These are phyloP conservation scores for Onychorhynchus coronatus DNA, from an alignment of 2,113 vertebrate species.

Conservation along the genomic window DNA sequence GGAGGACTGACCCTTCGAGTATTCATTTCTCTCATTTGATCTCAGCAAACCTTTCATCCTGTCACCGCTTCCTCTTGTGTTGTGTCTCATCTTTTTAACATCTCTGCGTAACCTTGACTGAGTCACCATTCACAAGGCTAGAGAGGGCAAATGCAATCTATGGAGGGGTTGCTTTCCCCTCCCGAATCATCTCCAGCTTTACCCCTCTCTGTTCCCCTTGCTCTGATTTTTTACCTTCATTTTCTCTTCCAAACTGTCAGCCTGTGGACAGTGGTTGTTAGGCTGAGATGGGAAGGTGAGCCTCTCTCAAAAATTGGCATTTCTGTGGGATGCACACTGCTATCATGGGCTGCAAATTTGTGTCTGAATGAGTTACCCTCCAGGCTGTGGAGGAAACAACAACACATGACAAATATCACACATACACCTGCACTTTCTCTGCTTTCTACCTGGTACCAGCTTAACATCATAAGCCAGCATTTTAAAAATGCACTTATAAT, in stretches of 20 bases:
- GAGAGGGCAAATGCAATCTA: constrained; percentile 6
- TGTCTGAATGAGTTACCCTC: neutral
- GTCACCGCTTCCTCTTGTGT: neutral
- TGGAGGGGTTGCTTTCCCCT: constrained; percentile 30
- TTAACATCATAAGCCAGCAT: neutral
- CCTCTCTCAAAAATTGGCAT: neutral
- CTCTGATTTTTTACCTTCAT: constrained; percentile 4
- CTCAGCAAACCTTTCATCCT: constrained; percentile 51
- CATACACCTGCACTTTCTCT: neutral
- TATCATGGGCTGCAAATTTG: neutral
- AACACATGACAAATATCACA: neutral
- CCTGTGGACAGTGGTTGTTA: neutral
- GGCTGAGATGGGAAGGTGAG: neutral
- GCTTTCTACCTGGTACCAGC: neutral
- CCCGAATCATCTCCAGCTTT: constrained; percentile 19
- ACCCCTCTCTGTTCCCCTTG: constrained; percentile 8
- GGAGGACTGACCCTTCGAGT: constrained; percentile 61
- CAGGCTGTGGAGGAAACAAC: neutral
- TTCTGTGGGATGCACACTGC: neutral
- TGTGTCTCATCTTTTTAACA: constrained; percentile 21
- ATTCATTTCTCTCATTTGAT: constrained; percentile 55
- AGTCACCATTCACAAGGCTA: constrained; percentile 27
- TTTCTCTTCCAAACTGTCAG: constrained; percentile 3
- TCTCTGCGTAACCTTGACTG: neutral
- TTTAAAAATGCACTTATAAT: neutral